Evolutionary conservation across 2,888 invertebrate genomes (phyloP), one percentile per base, ranked within the genome.

Genomic region (Didymodactylos carnosus): DNA sequence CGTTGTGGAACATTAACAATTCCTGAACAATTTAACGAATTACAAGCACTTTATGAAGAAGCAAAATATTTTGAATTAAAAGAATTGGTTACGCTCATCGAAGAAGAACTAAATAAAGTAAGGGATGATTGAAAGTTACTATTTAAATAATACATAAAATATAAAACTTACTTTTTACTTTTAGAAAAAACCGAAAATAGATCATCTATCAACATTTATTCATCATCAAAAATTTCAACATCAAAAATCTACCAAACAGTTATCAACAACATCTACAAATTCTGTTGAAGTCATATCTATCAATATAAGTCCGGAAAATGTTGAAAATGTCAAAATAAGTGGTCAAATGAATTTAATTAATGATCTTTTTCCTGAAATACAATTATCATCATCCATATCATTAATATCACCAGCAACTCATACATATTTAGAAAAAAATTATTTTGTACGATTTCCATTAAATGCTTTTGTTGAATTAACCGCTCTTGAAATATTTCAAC

Each of bases 1-100:
- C 88, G 97, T 80, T 91, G 93, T 83, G 90, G 91, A 76, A 88
- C 89, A 79, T 87, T 94, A 73, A 86, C 92, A 76, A 88, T 95
- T 79, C 92, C 94, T 0, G 89, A 89, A 35, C 89, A 91, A 82
- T 95, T 94, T 83, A 86, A 88, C 39, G 90, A 93, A 81, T 84
- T 91, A 77, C 93, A 94, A 80, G 86, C 94, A 77, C 86, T 95
- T 72, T 83, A 92, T 69, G 91, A 92, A 80, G 95, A 95, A 83
- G 93, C 93, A 0, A 87, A 88, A 78, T 94, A 90, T 83, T 94
- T 92, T 81, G 92, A 93, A 80, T 88, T 94, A 76, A 87, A 88
- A 77, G 79, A 80, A 11, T 79, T 84, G 78, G 77, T 83, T 6
- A 80, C 80, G 69, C 80, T 81, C n/a, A 76, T 83, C n/a, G 80